phyloP scores from a whole-genome alignment of 1,140 invertebrate species.

The Saccostrea glomerata region DNA sequence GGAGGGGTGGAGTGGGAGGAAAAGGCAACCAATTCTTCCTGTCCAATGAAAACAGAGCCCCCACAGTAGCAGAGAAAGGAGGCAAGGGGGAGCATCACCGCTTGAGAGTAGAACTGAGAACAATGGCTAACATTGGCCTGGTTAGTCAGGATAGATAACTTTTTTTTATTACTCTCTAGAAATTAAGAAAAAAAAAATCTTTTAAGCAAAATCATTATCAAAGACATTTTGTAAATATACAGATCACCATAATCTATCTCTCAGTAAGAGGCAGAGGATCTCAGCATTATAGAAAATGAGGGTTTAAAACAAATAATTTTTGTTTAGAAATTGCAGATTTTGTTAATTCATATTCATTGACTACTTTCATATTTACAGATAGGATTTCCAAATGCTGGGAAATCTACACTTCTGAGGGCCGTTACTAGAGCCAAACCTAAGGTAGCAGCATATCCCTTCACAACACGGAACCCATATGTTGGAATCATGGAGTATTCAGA shows the following conservation, averaged over 20 bases:
- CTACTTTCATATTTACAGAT: conserved; percentile 82
- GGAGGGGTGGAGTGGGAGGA: conserved; percentile 95
- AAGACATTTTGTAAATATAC: no score
- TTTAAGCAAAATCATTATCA: no score
- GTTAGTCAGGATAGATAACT: conserved; percentile 78
- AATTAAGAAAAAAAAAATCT: no score
- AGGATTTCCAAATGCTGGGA: conserved; percentile 98
- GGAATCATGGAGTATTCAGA: conserved; percentile 97
- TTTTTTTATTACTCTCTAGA: no score
- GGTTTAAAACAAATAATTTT: no score
- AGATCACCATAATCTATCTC: no score
- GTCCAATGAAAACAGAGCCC: conserved; percentile 89
- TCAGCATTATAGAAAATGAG: no score
- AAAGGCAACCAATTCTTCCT: conserved; percentile 96
- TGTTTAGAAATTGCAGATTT: no score
- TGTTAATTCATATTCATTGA: neutral
- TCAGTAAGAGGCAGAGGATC: no score
- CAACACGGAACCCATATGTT: conserved; percentile 94
- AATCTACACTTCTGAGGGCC: conserved; percentile 94
- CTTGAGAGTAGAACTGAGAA: conserved; percentile 88
- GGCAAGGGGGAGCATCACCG: conserved; percentile 88
- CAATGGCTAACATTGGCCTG: conserved; percentile 96
- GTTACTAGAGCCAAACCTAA: conserved; percentile 95
- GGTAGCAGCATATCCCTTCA: conserved; percentile 96
- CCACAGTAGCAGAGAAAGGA: conserved; percentile 92